phyloP scores from a whole-genome alignment of 2,113 vertebrate species.

The Grammomys dolichurus region DNA sequence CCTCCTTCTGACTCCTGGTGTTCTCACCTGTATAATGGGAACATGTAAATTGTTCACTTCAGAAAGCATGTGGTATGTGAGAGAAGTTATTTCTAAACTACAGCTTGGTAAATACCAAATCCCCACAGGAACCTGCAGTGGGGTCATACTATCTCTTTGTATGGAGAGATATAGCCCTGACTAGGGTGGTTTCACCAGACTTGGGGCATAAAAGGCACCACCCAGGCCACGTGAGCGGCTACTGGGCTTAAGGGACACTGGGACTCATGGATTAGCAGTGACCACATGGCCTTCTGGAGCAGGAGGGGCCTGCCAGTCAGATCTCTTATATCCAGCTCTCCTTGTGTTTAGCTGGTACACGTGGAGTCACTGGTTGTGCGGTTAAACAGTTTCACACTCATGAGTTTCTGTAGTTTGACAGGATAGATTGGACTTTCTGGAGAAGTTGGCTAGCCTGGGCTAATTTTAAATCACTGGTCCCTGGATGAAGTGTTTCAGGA shows the following conservation, averaged over 20 bases:
- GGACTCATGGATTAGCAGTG: not conserved
- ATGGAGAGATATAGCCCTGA: not conserved
- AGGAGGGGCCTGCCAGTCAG: not conserved
- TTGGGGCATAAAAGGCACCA: not conserved
- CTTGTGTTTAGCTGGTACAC: fast-evolving
- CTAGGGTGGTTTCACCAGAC: not conserved
- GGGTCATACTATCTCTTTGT: not conserved
- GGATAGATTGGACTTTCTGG: fast-evolving
- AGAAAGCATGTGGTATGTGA: not conserved
- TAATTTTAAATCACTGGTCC: not conserved
- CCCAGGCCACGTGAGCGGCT: too few relatives aligned
- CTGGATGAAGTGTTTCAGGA: not conserved
- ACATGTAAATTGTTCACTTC: not conserved
- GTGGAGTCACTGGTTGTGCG: fast-evolving
- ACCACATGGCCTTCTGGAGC: fast-evolving
- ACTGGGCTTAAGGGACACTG: fast-evolving
- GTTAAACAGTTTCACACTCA: fast-evolving
- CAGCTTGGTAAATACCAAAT: not conserved
- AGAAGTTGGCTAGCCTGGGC: too few relatives aligned
- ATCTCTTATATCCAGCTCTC: not conserved
- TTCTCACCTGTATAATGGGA: not conserved
- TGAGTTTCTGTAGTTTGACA: fast-evolving
- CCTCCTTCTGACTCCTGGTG: not conserved
- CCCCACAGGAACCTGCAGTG: too few relatives aligned
- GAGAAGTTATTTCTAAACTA: not conserved